Percentiles rank a stretch among this genome's conserved stretches.
phyloP scores from a whole-genome alignment of 2,888 invertebrate species.

The Criorhina ranunculi region DNA sequence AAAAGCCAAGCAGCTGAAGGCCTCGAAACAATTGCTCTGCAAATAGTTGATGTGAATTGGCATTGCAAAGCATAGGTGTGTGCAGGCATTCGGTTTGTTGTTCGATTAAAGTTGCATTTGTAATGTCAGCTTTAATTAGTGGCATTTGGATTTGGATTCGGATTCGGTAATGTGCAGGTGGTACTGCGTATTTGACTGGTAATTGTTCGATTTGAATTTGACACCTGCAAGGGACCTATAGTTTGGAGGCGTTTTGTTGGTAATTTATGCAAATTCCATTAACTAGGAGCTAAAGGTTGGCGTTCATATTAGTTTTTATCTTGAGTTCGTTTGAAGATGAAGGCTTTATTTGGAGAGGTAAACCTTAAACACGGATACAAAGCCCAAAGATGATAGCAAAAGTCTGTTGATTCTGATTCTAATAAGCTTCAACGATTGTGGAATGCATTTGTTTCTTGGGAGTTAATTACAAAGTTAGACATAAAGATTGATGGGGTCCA shows the following conservation, averaged over 20 bases:
- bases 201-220: slow-evolving; percentile 44
- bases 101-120: slow-evolving; percentile 61
- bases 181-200: not conserved
- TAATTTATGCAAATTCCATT: not conserved
- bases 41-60: slow-evolving; percentile 48
- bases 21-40: slow-evolving; percentile 48
- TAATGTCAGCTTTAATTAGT: slow-evolving; percentile 68
- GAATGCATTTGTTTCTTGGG: no score
- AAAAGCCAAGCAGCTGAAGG: slow-evolving; percentile 53
- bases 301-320: no score
- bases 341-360: no score
- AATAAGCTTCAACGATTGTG: no score
- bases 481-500: no score
- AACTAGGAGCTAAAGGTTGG: not conserved
- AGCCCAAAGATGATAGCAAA: no score
- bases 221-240: slow-evolving; percentile 51
- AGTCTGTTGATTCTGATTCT: no score
- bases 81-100: slow-evolving; percentile 36
- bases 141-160: slow-evolving; percentile 36
- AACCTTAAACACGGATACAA: no score
- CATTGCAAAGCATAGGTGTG: slow-evolving; percentile 19
- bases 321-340: no score
- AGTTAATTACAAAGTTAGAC: no score
- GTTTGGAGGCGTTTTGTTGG: slow-evolving; percentile 11
- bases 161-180: slow-evolving; percentile 41